Evolutionary conservation across 1,140 invertebrate genomes (phyloP).

Genomic region (Pachypeltis micranthus): DNA sequence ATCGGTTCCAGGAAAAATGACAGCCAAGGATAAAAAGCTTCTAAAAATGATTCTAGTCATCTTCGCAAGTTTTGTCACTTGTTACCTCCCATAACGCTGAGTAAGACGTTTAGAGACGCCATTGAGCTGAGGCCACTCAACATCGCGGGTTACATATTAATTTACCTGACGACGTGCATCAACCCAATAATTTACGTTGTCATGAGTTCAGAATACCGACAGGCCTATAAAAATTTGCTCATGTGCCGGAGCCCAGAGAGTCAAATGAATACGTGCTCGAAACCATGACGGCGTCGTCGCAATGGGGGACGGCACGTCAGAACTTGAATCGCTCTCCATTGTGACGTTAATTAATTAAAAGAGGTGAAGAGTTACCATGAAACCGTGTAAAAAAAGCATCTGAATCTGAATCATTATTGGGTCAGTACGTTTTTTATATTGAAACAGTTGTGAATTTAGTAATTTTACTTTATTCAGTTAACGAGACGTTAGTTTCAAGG

Average conservation of each 20-base stretch:
- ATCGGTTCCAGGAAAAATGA: slow-evolving; percentile 45
- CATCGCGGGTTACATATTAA: slow-evolving; percentile 65
- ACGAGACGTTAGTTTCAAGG: too few relatives aligned
- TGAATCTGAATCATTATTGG: too few relatives aligned
- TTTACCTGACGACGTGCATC: slow-evolving; percentile 73
- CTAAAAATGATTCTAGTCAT: slow-evolving; percentile 78
- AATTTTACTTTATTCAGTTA: too few relatives aligned
- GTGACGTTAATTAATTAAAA: background rate
- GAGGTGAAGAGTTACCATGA: background rate
- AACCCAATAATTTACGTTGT: slow-evolving; percentile 84
- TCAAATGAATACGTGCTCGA: slow-evolving; percentile 21
- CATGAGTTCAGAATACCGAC: slow-evolving; percentile 76
- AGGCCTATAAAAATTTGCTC: slow-evolving; percentile 68
- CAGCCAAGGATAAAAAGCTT: slow-evolving; percentile 61
- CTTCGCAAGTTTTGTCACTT: slow-evolving; percentile 65
- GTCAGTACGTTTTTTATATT: too few relatives aligned
- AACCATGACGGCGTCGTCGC: slow-evolving; percentile 19
- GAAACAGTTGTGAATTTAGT: too few relatives aligned
- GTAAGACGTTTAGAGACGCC: slow-evolving; percentile 50
- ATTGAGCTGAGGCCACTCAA: slow-evolving; percentile 53
- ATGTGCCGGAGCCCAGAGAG: slow-evolving; percentile 40
- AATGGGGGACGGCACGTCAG: slow-evolving; percentile 6
- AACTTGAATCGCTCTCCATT: background rate
- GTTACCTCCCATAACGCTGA: slow-evolving; percentile 68
- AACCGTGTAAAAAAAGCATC: too few relatives aligned